These are phyloP conservation scores for Nymphalis io DNA, from an alignment of 1,140 invertebrate genomes.

Conservation along the genomic window DNA sequence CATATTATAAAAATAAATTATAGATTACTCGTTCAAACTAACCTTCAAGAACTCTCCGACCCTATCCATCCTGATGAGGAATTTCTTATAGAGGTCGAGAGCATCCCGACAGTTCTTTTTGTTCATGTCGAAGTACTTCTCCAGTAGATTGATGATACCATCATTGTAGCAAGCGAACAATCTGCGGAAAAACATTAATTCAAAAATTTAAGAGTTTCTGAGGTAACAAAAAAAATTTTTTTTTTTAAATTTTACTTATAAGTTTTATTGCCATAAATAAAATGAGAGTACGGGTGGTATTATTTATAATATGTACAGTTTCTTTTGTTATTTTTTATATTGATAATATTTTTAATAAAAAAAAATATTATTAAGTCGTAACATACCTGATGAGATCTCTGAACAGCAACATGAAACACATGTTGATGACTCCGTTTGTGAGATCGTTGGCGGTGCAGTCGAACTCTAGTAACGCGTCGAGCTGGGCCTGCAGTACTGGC, in stretches of 20 bases:
- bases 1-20: too few species aligned
- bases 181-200: slow-evolving; percentile 39
- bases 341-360: too few species aligned
- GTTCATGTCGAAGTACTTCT: slow-evolving; percentile 99
- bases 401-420: slow-evolving; percentile 99
- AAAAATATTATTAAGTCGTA: not conserved
- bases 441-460: slow-evolving; percentile 98
- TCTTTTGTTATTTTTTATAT: too few species aligned
- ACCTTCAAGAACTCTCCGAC: slow-evolving; percentile 98
- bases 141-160: slow-evolving; percentile 99
- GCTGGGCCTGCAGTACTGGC: slow-evolving; percentile 96
- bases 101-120: slow-evolving; percentile 99
- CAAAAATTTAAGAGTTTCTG: too few species aligned
- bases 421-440: slow-evolving; percentile 98
- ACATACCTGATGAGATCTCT: slow-evolving; percentile 95
- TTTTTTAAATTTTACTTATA: too few species aligned
- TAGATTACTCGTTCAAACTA: slow-evolving; percentile 1
- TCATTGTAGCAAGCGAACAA: slow-evolving; percentile 99
- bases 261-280: too few species aligned
- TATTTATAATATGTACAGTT: too few species aligned
- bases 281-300: too few species aligned
- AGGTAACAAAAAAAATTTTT: too few species aligned
- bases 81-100: slow-evolving; percentile 99
- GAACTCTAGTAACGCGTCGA: slow-evolving; percentile 98
- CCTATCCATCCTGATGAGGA: slow-evolving; percentile 98